Conservation (phyloP, 2,888 invertebrate species). For the Drosophila merina region DNA sequence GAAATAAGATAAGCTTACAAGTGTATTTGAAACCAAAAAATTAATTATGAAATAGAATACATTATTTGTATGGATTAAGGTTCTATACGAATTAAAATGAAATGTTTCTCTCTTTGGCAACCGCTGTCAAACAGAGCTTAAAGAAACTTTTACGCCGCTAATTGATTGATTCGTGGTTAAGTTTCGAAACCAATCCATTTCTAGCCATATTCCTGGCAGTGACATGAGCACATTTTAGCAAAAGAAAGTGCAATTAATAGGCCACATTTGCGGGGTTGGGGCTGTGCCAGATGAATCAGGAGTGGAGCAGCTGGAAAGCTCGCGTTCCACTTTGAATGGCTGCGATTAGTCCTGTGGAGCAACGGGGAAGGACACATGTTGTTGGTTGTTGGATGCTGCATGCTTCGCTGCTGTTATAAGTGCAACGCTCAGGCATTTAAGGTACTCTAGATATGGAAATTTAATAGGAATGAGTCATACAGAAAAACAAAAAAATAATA, state of each 20-base stretch:
- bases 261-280: conserved; percentile 16
- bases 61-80: neutral
- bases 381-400: conserved; percentile 23
- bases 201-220: conserved; percentile 19
- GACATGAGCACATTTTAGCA: conserved; percentile 39
- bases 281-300: conserved; percentile 7
- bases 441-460: conserved; percentile 5
- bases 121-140: neutral
- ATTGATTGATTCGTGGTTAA: conserved; percentile 40
- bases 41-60: neutral
- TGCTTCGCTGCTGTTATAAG: conserved; percentile 45
- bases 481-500: no score
- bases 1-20: neutral
- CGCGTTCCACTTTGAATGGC: conserved; percentile 44
- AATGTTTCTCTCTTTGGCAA: neutral
- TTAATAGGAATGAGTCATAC: no score
- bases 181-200: conserved; percentile 18
- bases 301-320: conserved; percentile 31
- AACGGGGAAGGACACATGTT: conserved; percentile 21
- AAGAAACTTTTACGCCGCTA: neutral
- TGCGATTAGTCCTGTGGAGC: conserved; percentile 54
- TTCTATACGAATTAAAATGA: no score
- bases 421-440: conserved; percentile 64
- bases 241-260: conserved; percentile 50
- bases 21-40: neutral